Percentiles rank a stretch among this genome's conserved stretches.
These are phyloP conservation scores for Littorina saxatilis DNA, from an alignment of 1,140 invertebrate species.

Conservation along the genomic window DNA sequence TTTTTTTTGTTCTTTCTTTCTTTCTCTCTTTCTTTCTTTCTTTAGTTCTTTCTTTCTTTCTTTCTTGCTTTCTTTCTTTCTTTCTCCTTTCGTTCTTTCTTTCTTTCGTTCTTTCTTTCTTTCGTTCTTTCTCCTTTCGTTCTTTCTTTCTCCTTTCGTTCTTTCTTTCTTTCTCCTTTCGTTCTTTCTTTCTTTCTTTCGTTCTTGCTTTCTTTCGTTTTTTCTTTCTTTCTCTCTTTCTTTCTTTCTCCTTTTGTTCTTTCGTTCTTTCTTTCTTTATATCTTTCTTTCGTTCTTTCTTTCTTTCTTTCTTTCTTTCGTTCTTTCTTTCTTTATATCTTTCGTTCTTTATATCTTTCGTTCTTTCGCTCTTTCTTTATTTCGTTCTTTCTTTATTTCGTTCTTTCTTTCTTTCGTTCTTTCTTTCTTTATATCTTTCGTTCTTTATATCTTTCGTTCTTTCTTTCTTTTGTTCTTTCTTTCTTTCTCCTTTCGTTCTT, in stretches of 20 bases:
- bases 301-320: too few species aligned
- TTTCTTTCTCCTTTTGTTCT: conserved; percentile 78
- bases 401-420: not conserved
- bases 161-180: not conserved
- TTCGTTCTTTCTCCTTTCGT: not conserved
- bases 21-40: too few species aligned
- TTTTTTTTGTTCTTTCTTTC: too few species aligned
- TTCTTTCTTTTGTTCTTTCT: too few species aligned
- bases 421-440: too few species aligned
- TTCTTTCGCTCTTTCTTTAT: not conserved
- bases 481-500: not conserved
- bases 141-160: not conserved
- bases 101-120: not conserved
- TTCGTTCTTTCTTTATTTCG: not conserved
- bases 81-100: not conserved
- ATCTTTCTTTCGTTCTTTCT: too few species aligned
- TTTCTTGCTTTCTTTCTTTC: not conserved
- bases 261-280: not conserved
- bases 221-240: not conserved
- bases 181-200: not conserved
- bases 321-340: not conserved
- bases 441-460: too few species aligned
- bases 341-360: not conserved
- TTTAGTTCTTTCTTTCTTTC: not conserved
- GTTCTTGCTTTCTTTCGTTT: not conserved